phyloP scores from a whole-genome alignment of 2,797 vertebrate genomes.

The Lepilemur ruficaudatus region DNA sequence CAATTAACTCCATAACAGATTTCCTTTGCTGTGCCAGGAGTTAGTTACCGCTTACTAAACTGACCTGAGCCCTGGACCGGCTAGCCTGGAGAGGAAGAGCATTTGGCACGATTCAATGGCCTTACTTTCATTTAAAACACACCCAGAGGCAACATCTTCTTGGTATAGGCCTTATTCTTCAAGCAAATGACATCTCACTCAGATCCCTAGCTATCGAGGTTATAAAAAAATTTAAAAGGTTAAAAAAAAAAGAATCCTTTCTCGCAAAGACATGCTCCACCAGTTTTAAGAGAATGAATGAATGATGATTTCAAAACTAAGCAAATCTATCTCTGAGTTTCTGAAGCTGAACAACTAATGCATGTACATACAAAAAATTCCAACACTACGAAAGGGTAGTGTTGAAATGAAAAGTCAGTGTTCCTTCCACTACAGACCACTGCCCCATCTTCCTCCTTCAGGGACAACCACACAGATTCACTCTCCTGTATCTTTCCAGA shows the following conservation, averaged over 20 bases:
- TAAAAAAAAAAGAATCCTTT: not conserved
- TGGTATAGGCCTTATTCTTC: not conserved
- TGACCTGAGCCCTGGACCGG: not conserved
- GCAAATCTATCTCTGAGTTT: not conserved
- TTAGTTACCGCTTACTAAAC: not conserved
- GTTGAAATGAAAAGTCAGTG: not conserved
- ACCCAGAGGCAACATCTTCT: not conserved
- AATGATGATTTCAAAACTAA: slow-evolving; percentile 32
- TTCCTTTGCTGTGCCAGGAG: not conserved
- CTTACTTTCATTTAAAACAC: not conserved
- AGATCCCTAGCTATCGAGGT: not conserved
- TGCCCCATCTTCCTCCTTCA: not conserved
- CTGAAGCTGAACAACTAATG: not conserved
- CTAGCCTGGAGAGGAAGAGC: not conserved
- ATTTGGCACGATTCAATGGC: not conserved
- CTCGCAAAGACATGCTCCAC: not conserved
- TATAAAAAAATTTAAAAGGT: not conserved
- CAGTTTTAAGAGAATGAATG: not conserved
- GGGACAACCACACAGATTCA: not conserved
- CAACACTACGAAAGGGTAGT: not conserved
- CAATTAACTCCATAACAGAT: not conserved
- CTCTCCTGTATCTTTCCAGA: not conserved
- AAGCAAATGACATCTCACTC: not conserved
- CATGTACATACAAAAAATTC: not conserved
- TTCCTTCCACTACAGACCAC: not conserved